Evolutionary conservation across 1,140 invertebrate species (phyloP).

Genomic region (Drosophila punjabiensis): DNA sequence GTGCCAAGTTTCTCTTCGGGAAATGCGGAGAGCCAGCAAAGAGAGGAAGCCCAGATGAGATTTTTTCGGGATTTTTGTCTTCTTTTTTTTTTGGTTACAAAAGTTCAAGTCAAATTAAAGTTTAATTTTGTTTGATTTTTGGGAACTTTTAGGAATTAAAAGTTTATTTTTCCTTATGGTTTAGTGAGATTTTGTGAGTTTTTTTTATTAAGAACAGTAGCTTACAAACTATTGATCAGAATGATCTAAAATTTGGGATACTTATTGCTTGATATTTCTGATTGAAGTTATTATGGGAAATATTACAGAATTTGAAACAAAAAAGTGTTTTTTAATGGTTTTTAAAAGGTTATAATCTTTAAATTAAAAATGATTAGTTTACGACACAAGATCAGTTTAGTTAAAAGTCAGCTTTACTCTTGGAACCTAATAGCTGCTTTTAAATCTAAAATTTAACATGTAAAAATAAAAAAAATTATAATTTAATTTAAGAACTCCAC

Average conservation of each 20-base stretch:
- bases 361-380: background rate
- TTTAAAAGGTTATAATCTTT: background rate
- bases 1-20: constrained; percentile 79
- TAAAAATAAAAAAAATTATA: background rate
- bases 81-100: constrained; percentile 13
- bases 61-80: background rate
- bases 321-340: background rate
- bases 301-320: too few relatives aligned
- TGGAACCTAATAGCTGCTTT: background rate
- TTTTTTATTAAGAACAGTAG: background rate
- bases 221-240: background rate
- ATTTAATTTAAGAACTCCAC: background rate
- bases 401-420: background rate
- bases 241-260: background rate
- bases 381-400: background rate
- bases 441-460: background rate
- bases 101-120: constrained; percentile 31
- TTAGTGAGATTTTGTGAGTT: background rate
- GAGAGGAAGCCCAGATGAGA: constrained; percentile 4
- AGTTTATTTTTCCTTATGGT: background rate
- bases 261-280: background rate
- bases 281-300: background rate
- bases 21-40: constrained; percentile 31
- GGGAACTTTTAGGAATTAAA: background rate
- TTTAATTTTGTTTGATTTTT: background rate